Conservation (phyloP, 2,888 invertebrate species). For the Lysandra coridon region DNA sequence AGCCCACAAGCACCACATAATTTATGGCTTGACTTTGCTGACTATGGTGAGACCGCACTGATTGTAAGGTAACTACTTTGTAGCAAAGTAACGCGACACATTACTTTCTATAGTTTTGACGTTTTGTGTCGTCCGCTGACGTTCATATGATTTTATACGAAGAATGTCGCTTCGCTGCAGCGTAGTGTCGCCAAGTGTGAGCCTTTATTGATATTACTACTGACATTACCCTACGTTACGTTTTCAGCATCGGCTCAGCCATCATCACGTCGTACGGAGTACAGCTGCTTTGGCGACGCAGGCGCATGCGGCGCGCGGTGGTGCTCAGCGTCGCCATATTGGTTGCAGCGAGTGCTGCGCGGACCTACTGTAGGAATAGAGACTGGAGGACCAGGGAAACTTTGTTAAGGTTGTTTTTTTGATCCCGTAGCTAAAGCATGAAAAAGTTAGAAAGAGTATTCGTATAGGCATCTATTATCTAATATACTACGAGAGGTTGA, state of each 20-base stretch:
- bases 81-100: too few relatives aligned
- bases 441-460: too few relatives aligned
- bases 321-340: slow-evolving; percentile 79
- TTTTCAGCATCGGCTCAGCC: slow-evolving; percentile 88
- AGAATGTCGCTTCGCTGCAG: too few relatives aligned
- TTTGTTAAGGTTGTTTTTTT: slow-evolving; percentile 82
- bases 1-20: neutral
- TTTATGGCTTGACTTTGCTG: neutral
- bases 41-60: too few relatives aligned
- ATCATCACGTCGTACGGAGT: slow-evolving; percentile 88
- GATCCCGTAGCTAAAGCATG: neutral
- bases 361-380: slow-evolving; percentile 85
- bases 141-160: too few relatives aligned
- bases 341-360: slow-evolving; percentile 82
- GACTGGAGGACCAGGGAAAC: slow-evolving; percentile 90
- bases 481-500: too few relatives aligned
- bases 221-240: neutral
- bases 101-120: too few relatives aligned
- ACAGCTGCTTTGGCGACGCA: slow-evolving; percentile 82
- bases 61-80: too few relatives aligned
- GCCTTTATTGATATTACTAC: too few relatives aligned
- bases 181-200: too few relatives aligned
- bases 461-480: too few relatives aligned
- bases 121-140: too few relatives aligned
- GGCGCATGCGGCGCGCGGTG: slow-evolving; percentile 65